Evolutionary conservation across 2,797 vertebrate genomes (phyloP), one percentile per base, ranked within the genome.

Genomic region (Argyrosomus regius): DNA sequence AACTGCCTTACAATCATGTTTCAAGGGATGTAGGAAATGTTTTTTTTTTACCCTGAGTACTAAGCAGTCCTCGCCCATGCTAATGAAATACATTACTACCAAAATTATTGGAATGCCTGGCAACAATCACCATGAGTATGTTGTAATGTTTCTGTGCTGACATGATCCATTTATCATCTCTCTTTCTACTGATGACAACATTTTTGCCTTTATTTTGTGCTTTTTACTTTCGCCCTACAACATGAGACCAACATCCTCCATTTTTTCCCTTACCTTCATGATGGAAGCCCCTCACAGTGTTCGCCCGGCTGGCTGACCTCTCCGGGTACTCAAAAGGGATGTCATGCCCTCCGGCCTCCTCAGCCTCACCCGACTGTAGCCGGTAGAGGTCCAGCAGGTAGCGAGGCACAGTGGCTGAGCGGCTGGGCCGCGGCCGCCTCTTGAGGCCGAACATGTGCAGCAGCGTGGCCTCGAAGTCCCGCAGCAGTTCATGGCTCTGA

Each of bases 371-470:
- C 1, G 98, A 98, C 95, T 99, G 98, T 24, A 98, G 96, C 35
- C 97, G 96, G 82, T 99, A 99, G 85, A 99, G 97, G 94, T 99
- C 97, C 93, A 97, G 94, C 96, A 99, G 96, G 94, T 99, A 99
- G 82, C 94, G 96, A 14, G 98, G 98, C 92, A 99, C 95, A 70
- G 97, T 93, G 82, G 96, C 94, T 14, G 96, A 95, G 82, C 94
- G 96, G 93, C 96, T 97, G 87, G 98, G 98, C 94, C 97, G 95
- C 26, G 98, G 98, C 80, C 98, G 96, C 90, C 94, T 95, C 91
- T 97, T 98, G 93, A 99, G 97, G 90, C 98, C 98, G 20, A 99
- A 99, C 98, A 99, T 99, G 94, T 98, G 97, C 92, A 99, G 97
- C 94, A 99, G 96, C 73, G 97, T 99, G 75, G 97, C 97, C 96